These are phyloP conservation scores for Crocodylus rhombifer DNA, from an alignment of 2,797 vertebrate genomes.

Conservation along the genomic window DNA sequence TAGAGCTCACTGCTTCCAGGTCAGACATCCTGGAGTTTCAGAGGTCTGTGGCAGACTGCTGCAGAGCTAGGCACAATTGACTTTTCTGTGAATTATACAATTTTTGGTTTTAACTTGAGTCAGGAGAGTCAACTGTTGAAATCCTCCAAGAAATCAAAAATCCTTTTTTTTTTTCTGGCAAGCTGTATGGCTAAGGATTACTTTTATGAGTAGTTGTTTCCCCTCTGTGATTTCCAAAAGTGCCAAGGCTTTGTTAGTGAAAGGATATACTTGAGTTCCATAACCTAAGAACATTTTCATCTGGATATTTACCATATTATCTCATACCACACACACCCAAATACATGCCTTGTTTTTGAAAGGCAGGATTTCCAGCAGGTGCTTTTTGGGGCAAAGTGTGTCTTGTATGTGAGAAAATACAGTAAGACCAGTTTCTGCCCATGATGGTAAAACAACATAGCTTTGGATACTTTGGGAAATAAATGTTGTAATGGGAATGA, in stretches of 20 bases:
- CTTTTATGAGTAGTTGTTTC: constrained; percentile 25
- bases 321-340: no score
- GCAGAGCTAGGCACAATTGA: not conserved
- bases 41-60: no score
- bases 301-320: no score
- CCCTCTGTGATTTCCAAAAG: constrained; percentile 10
- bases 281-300: not conserved
- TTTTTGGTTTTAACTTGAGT: no score
- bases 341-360: no score
- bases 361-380: no score
- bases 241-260: constrained; percentile 22
- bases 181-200: not conserved
- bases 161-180: not conserved
- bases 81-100: no score
- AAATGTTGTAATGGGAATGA: not conserved
- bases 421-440: no score
- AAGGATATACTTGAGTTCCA: not conserved
- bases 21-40: no score
- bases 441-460: not conserved
- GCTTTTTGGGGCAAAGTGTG: no score
- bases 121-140: not conserved
- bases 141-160: not conserved
- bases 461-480: not conserved
- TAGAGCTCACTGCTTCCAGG: no score
- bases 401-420: no score